phyloP scores from a whole-genome alignment of 2,888 invertebrate species.

The Caenorhabditis imperialis region DNA sequence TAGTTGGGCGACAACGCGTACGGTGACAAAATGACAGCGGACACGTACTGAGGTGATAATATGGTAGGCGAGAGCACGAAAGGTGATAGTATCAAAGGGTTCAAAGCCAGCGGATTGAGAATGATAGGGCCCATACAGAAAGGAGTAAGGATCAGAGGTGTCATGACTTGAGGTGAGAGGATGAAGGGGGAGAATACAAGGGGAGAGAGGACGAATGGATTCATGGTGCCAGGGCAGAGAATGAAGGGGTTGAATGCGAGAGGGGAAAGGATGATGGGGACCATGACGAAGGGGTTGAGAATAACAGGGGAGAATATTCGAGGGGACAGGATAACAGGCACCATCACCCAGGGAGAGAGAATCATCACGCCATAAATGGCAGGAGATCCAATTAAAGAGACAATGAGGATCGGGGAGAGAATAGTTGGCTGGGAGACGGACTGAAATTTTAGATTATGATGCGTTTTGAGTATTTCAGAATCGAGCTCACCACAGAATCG shows the following conservation, averaged over 20 bases:
- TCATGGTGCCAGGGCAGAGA: conserved; percentile 59
- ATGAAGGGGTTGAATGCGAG: conserved; percentile 61
- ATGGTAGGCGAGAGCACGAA: conserved; percentile 67
- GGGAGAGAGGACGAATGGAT: conserved; percentile 59
- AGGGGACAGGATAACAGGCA: conserved; percentile 58
- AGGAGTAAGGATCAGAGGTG: conserved; percentile 65
- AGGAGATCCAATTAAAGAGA: conserved; percentile 51
- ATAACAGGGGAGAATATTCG: conserved; percentile 53
- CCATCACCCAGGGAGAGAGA: conserved; percentile 66
- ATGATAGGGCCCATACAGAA: conserved; percentile 56
- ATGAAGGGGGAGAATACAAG: conserved; percentile 64
- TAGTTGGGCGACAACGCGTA: conserved; percentile 57
- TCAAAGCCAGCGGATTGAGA: conserved; percentile 51
- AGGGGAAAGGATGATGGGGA: conserved; percentile 65
- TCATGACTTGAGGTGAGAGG: conserved; percentile 66
- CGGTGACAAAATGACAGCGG: conserved; percentile 57
- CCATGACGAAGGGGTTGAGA: conserved; percentile 59
- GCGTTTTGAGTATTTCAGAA: background rate
- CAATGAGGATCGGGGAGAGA: conserved; percentile 42
- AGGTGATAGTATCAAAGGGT: conserved; percentile 62
- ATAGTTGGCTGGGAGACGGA: conserved; percentile 46
- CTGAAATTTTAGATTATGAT: conserved; percentile 29
- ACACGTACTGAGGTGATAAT: conserved; percentile 59
- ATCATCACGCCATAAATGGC: conserved; percentile 52
- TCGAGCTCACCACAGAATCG: conserved; percentile 26